phyloP scores from a whole-genome alignment of 2,113 vertebrate genomes.

The Phylloscopus trochiloides region DNA sequence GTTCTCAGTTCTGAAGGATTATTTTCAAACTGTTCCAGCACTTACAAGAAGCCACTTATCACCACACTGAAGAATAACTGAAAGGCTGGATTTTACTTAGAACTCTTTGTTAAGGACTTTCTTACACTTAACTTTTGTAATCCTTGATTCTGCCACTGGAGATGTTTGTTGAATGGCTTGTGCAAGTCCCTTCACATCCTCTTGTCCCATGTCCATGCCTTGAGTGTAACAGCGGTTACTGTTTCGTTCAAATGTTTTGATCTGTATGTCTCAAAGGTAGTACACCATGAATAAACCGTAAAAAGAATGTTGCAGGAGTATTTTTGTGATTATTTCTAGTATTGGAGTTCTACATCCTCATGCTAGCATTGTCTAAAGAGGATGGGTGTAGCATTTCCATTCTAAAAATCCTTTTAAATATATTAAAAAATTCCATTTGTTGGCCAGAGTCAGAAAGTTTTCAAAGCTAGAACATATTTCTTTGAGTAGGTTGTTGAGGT shows the following conservation, averaged over 20 bases:
- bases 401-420: not conserved
- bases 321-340: not conserved
- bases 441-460: not conserved
- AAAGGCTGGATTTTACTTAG: not conserved
- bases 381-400: not conserved
- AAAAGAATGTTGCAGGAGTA: not conserved
- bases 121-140: not conserved
- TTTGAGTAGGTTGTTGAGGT: not conserved
- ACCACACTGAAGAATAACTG: not conserved
- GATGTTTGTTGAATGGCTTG: constrained; percentile 30
- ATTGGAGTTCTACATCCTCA: not conserved
- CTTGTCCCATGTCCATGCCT: not conserved
- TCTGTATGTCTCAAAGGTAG: not conserved
- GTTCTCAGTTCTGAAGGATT: not conserved
- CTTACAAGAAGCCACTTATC: constrained; percentile 27
- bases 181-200: not conserved
- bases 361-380: not conserved
- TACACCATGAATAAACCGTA: not conserved
- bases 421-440: not conserved
- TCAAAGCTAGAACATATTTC: not conserved
- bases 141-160: not conserved
- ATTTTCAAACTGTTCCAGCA: constrained; percentile 2
- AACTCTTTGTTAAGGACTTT: constrained; percentile 31
- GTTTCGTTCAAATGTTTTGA: not conserved
- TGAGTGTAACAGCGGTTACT: not conserved